Evolutionary conservation across 2,888 invertebrate species (phyloP).

Genomic region (Aspidiotus rigidus): DNA sequence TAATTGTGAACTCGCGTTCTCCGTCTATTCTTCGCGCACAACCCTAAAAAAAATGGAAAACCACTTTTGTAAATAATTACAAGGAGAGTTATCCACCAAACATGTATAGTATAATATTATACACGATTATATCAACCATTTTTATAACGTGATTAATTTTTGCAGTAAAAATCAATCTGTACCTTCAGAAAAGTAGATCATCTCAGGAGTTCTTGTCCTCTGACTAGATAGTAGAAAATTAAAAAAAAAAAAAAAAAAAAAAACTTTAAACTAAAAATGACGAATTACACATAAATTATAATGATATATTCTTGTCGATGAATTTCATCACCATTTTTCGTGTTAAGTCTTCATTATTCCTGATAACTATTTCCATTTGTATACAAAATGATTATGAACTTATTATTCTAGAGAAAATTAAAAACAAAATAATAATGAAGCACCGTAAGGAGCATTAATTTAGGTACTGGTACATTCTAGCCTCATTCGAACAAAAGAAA

Average conservation of each 20-base stretch:
- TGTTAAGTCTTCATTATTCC: too few relatives aligned
- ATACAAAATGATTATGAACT: too few relatives aligned
- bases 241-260: slow-evolving; percentile 12
- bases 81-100: too few relatives aligned
- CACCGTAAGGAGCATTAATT: slow-evolving; percentile 27
- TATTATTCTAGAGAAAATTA: neutral
- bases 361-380: too few relatives aligned
- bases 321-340: too few relatives aligned
- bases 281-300: neutral
- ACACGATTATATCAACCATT: too few relatives aligned
- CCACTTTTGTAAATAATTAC: too few relatives aligned
- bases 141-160: neutral
- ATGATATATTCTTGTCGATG: neutral
- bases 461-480: slow-evolving; percentile 26
- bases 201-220: slow-evolving; percentile 17
- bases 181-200: slow-evolving; percentile 11
- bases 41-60: neutral
- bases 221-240: slow-evolving; percentile 25
- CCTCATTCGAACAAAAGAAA: neutral
- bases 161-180: neutral
- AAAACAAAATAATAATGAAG: slow-evolving; percentile 16
- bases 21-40: neutral
- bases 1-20: neutral
- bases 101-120: too few relatives aligned
- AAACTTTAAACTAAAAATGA: slow-evolving; percentile 19